These are phyloP conservation scores for Galago senegalensis DNA, from an alignment of 2,797 vertebrate species.

Conservation along the genomic window DNA sequence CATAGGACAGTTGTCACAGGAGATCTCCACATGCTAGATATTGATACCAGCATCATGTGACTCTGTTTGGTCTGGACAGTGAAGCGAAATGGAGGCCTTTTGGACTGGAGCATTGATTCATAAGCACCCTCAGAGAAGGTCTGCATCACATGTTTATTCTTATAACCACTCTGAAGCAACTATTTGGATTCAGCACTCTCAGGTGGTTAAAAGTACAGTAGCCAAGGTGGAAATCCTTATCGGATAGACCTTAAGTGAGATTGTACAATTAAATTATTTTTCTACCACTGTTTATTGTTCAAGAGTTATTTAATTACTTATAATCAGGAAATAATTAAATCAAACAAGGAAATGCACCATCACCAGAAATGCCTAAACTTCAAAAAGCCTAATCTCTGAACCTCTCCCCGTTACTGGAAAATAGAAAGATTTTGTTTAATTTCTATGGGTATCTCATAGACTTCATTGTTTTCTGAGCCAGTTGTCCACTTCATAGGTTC, in stretches of 20 bases:
- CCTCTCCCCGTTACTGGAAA: not conserved
- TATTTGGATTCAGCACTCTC: not conserved
- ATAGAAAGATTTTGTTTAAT: not conserved
- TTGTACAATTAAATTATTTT: slow-evolving; percentile 42
- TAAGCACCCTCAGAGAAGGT: not conserved
- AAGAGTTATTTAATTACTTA: slow-evolving; percentile 58
- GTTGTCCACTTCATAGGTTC: not conserved
- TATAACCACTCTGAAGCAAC: not conserved
- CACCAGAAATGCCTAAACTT: not conserved
- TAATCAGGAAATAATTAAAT: slow-evolving; percentile 62
- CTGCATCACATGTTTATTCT: not conserved
- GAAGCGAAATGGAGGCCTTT: not conserved
- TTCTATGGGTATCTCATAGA: not conserved
- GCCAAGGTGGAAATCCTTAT: not conserved
- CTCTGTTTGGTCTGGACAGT: not conserved
- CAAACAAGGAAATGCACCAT: not conserved
- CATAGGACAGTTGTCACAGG: not conserved
- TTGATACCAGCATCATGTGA: not conserved
- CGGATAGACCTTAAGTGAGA: not conserved
- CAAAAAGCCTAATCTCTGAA: not conserved
- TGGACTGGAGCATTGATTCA: not conserved
- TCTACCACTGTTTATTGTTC: slow-evolving; percentile 48
- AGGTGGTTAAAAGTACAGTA: not conserved
- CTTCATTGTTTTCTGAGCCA: slow-evolving; percentile 23
- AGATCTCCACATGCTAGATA: not conserved